A percentile compares a stretch with the other conserved stretches of the same genome.
Conservation (phyloP, 2,113 vertebrate species). For the Casuarius casuarius region DNA sequence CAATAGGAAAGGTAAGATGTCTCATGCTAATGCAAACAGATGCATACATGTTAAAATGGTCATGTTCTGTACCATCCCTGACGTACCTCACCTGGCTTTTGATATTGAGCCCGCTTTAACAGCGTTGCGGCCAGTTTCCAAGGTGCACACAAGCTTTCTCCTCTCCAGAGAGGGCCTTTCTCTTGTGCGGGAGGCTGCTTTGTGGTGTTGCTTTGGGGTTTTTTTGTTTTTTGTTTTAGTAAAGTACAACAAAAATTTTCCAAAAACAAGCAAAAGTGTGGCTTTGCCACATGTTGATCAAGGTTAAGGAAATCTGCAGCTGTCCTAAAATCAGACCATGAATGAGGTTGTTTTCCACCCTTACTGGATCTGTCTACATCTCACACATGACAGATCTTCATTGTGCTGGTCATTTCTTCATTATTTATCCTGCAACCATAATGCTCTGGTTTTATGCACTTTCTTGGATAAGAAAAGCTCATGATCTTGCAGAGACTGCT, state of each 20-base stretch:
- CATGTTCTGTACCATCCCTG: neutral
- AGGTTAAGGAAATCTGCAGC: neutral
- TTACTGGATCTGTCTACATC: neutral
- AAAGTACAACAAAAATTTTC: neutral
- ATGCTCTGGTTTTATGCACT: rapidly evolving
- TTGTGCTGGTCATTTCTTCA: neutral
- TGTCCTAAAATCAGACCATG: neutral
- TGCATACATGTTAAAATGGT: neutral
- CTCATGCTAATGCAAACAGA: neutral
- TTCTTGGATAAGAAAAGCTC: neutral
- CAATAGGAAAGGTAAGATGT: neutral
- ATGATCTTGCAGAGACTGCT: neutral
- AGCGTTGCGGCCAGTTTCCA: neutral
- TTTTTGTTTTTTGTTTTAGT: neutral
- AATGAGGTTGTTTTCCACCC: neutral
- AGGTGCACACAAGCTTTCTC: neutral
- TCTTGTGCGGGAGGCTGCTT: neutral
- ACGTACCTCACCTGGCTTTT: neutral
- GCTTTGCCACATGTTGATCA: neutral
- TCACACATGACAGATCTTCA: neutral
- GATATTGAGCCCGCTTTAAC: neutral
- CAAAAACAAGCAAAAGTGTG: neutral
- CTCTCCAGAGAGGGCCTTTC: neutral
- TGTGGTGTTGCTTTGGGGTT: too few relatives aligned
- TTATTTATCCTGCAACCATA: neutral